phyloP scores from a whole-genome alignment of 2,797 vertebrate species.

The Antrozous pallidus region DNA sequence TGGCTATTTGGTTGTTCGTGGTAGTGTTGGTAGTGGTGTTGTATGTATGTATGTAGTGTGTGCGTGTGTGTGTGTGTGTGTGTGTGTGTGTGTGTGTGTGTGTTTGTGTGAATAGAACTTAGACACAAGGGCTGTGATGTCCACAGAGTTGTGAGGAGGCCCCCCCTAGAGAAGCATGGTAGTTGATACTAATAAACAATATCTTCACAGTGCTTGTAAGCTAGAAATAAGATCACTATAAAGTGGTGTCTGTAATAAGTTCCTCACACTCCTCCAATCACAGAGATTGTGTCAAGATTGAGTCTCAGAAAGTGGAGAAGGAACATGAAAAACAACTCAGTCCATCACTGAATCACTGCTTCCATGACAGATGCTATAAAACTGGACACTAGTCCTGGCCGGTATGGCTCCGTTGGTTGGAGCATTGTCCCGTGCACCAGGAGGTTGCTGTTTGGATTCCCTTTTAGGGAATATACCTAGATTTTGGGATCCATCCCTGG shows the following conservation, averaged over 20 bases:
- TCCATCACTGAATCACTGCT: background rate
- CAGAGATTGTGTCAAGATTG: background rate
- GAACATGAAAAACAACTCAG: background rate
- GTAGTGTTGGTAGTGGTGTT: background rate
- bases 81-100: background rate
- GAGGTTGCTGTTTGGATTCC: too few relatives aligned
- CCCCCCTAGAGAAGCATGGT: background rate
- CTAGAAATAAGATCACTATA: background rate
- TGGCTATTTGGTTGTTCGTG: background rate
- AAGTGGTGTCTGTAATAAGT: background rate
- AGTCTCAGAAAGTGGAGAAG: background rate
- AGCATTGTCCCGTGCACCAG: too few relatives aligned
- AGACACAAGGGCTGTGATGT: background rate
- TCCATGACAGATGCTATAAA: background rate
- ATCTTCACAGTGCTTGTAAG: background rate
- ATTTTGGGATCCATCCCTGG: too few relatives aligned
- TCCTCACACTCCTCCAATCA: background rate
- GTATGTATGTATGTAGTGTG: background rate
- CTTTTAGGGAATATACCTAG: too few relatives aligned
- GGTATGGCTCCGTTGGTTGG: too few relatives aligned
- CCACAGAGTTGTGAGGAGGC: too few relatives aligned
- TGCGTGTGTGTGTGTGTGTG: background rate
- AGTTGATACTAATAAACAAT: background rate
- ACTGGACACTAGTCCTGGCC: too few relatives aligned
- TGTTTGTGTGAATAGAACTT: background rate